Conservation (phyloP, 2,797 vertebrate species). For the Alosa sapidissima region DNA sequence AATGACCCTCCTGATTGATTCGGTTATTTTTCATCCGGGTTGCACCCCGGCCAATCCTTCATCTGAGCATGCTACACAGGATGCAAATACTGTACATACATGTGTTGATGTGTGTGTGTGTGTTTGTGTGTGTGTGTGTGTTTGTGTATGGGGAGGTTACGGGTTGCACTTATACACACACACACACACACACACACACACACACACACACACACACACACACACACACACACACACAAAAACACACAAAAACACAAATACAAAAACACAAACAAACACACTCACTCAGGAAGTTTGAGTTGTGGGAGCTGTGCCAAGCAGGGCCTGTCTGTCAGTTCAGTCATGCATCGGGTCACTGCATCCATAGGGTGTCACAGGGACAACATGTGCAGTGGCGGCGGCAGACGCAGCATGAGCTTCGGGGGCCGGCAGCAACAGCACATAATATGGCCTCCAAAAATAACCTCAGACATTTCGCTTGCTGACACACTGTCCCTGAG, state of each 20-base stretch:
- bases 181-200: not conserved
- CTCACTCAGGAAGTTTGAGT: not conserved
- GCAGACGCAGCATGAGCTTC: not conserved
- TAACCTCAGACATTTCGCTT: not conserved
- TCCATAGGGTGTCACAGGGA: not conserved
- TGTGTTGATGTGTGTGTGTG: not conserved
- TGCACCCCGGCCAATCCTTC: not conserved
- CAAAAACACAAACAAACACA: not conserved
- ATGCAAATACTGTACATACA: not conserved
- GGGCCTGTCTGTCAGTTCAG: not conserved
- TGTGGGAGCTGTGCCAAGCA: not conserved
- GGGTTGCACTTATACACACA: not conserved
- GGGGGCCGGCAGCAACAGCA: not conserved
- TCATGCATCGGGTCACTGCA: not conserved
- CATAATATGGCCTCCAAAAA: slow-evolving; percentile 12
- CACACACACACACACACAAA: not conserved
- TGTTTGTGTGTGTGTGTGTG: not conserved
- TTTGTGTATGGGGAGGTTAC: too few species aligned
- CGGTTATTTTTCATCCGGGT: not conserved
- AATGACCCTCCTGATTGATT: slow-evolving; percentile 4
- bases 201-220: not conserved
- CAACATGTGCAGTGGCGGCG: not conserved
- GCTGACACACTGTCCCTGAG: slow-evolving; percentile 19
- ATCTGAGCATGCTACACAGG: not conserved
- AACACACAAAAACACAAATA: too few species aligned